A percentile compares a stretch with the other conserved stretches of the same genome.
These are phyloP conservation scores for Myotis brandtii DNA, from an alignment of 2,113 vertebrate species.

Conservation along the genomic window DNA sequence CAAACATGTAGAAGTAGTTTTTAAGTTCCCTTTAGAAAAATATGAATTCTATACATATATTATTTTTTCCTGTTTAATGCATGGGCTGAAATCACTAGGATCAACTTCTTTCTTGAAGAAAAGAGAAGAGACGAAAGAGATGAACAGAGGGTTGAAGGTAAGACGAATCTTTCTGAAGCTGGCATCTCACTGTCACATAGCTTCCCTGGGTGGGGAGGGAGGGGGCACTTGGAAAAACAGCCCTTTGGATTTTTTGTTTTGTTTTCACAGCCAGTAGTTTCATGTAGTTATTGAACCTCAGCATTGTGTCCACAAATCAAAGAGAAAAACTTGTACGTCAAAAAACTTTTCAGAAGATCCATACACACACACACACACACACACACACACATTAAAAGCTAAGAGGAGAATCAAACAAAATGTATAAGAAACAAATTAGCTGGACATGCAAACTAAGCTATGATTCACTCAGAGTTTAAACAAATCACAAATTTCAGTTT, in stretches of 20 bases:
- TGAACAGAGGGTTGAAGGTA: slow-evolving; percentile 63
- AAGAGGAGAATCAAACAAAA: slow-evolving; percentile 92
- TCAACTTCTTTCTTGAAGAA: slow-evolving; percentile 87
- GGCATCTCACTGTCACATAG: slow-evolving; percentile 77
- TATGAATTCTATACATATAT: slow-evolving; percentile 88
- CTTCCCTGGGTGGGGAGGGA: slow-evolving; percentile 47
- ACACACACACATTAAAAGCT: slow-evolving; percentile 86
- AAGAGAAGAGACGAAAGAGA: slow-evolving; percentile 74
- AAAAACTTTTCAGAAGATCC: slow-evolving; percentile 86
- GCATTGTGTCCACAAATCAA: slow-evolving; percentile 87
- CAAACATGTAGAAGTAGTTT: slow-evolving; percentile 91
- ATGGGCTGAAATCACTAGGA: slow-evolving; percentile 87
- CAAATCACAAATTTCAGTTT: slow-evolving; percentile 97
- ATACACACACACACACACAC: too few species aligned
- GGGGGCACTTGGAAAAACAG: slow-evolving; percentile 53
- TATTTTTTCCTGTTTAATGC: slow-evolving; percentile 87
- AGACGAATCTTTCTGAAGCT: slow-evolving; percentile 79
- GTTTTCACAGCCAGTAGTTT: slow-evolving; percentile 95
- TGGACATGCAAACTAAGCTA: slow-evolving; percentile 97
- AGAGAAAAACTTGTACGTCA: slow-evolving; percentile 88
- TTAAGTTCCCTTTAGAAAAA: slow-evolving; percentile 93
- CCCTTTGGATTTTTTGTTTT: slow-evolving; percentile 52
- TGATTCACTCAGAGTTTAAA: slow-evolving; percentile 96
- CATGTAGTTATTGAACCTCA: slow-evolving; percentile 96
- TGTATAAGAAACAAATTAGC: slow-evolving; percentile 91